These are phyloP conservation scores for Scaptomyza tumidula DNA, from an alignment of 2,888 invertebrate species.

Conservation along the genomic window DNA sequence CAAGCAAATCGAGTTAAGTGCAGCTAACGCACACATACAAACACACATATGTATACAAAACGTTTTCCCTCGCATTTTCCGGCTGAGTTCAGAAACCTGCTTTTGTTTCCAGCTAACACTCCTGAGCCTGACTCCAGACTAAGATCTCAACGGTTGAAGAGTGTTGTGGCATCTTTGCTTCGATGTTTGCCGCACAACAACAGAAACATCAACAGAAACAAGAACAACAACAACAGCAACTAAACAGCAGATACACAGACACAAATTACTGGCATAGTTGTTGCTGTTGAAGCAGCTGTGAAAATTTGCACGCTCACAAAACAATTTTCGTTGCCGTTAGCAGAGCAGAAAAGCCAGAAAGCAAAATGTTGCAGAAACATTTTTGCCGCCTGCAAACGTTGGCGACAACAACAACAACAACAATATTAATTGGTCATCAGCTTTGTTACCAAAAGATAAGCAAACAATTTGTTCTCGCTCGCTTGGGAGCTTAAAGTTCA, in stretches of 20 bases:
- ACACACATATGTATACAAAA: neutral
- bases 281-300: conserved; percentile 70
- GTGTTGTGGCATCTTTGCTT: conserved; percentile 52
- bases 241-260: conserved; percentile 17
- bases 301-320: conserved; percentile 78
- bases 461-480: conserved; percentile 66
- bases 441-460: conserved; percentile 69
- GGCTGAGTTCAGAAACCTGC: conserved; percentile 56
- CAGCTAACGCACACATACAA: conserved; percentile 8
- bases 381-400: conserved; percentile 67
- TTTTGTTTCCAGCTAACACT: conserved; percentile 63
- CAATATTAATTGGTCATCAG: conserved; percentile 81
- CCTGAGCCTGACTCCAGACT: conserved; percentile 12
- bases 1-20: conserved; percentile 16
- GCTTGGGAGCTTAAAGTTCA: conserved; percentile 35
- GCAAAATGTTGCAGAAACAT: conserved; percentile 69
- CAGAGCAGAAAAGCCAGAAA: conserved; percentile 45
- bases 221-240: neutral
- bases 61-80: conserved; percentile 48
- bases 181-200: conserved; percentile 65
- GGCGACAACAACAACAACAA: conserved; percentile 33
- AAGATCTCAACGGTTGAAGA: conserved; percentile 40
- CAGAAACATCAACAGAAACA: conserved; percentile 9
- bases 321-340: conserved; percentile 75
- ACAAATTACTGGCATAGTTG: conserved; percentile 75